Evolutionary conservation across 2,113 vertebrate genomes (phyloP).

Genomic region (Struthio camelus): DNA sequence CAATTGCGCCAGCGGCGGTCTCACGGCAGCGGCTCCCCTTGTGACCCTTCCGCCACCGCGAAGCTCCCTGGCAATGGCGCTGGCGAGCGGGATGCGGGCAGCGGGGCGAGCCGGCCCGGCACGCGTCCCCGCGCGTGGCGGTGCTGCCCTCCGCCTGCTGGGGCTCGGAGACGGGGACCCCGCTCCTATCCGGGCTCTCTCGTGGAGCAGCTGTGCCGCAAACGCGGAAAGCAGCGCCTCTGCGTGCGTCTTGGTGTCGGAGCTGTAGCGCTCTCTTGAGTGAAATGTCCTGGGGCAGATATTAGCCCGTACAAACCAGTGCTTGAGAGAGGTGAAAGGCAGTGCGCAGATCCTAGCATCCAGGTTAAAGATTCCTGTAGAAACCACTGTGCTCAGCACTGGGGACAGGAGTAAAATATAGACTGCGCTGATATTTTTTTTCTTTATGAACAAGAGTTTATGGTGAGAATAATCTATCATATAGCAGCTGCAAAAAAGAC

Average conservation of each 20-base stretch:
- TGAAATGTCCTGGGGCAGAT: neutral
- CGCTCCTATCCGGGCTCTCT: neutral
- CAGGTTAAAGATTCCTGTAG: neutral
- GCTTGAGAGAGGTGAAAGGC: neutral
- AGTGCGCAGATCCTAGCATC: neutral
- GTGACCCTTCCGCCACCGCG: neutral
- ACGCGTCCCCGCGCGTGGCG: neutral
- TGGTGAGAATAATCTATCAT: neutral
- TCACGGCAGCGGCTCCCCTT: neutral
- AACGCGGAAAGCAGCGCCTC: neutral
- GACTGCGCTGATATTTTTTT: neutral
- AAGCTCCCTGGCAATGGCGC: neutral
- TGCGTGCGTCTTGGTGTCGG: neutral
- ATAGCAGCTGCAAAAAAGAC: neutral
- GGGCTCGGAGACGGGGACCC: neutral
- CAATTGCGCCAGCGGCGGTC: neutral
- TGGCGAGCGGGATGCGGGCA: neutral
- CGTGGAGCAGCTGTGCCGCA: neutral
- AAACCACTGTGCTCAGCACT: rapidly evolving
- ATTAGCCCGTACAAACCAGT: neutral
- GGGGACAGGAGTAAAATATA: neutral
- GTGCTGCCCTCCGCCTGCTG: rapidly evolving
- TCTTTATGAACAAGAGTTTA: neutral
- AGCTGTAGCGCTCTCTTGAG: neutral
- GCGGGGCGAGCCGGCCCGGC: neutral